Conservation (phyloP, 1,140 invertebrate genomes). For the Atta colombica region DNA sequence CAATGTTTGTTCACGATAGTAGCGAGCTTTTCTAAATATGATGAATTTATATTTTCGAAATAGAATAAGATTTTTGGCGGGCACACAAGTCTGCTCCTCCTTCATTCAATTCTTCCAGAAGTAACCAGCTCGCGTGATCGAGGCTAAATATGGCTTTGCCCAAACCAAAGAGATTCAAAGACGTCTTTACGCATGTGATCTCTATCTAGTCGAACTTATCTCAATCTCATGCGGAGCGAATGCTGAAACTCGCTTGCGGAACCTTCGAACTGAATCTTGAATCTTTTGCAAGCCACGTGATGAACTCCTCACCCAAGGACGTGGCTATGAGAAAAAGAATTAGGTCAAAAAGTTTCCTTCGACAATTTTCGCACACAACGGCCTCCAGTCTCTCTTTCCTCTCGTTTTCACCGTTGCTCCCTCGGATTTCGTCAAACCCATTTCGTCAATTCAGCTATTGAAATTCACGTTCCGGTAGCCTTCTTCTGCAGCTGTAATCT, state of each 20-base stretch:
- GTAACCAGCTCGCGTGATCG: slow-evolving; percentile 42
- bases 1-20: no score
- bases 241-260: background rate
- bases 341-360: slow-evolving; percentile 63
- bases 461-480: background rate
- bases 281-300: slow-evolving; percentile 20
- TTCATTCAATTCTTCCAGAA: slow-evolving; percentile 53
- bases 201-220: background rate
- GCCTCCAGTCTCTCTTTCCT: background rate
- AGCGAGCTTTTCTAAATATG: background rate
- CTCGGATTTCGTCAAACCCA: background rate
- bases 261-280: background rate
- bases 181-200: slow-evolving; percentile 31
- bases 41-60: background rate
- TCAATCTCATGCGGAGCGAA: background rate
- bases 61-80: slow-evolving; percentile 33
- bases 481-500: background rate
- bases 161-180: slow-evolving; percentile 6
- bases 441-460: background rate
- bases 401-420: slow-evolving; percentile 9
- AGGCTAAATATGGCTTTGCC: slow-evolving; percentile 69
- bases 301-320: slow-evolving; percentile 34
- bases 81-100: slow-evolving; percentile 12
- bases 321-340: slow-evolving; percentile 49
- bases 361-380: slow-evolving; percentile 1